phyloP scores from a whole-genome alignment of 2,113 vertebrate species.

The Acanthochromis polyacanthus region DNA sequence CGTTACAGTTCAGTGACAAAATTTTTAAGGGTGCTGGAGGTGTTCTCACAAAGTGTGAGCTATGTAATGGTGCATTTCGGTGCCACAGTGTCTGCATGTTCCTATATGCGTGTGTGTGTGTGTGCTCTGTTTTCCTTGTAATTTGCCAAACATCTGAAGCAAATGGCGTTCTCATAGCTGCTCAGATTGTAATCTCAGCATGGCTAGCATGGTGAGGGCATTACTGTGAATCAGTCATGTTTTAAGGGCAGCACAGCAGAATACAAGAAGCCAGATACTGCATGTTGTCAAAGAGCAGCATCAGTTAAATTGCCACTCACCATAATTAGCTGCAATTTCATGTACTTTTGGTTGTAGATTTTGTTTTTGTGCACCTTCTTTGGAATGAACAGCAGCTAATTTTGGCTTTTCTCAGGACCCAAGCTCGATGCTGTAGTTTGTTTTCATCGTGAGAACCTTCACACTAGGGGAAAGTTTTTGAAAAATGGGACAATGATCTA shows the following conservation, averaged over 20 bases:
- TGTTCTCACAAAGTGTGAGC: slow-evolving; percentile 19
- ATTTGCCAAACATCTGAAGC: slow-evolving; percentile 49
- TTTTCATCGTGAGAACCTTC: slow-evolving; percentile 42
- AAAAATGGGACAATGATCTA: neutral
- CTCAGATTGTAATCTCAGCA: slow-evolving; percentile 74
- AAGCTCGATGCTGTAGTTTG: slow-evolving; percentile 1
- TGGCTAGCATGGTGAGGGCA: slow-evolving; percentile 43
- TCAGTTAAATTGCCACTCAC: slow-evolving; percentile 37
- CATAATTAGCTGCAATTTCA: slow-evolving; percentile 40
- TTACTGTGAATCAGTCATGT: slow-evolving; percentile 46
- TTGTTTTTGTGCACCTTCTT: slow-evolving; percentile 25
- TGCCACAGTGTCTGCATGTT: slow-evolving; percentile 57
- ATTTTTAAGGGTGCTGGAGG: slow-evolving; percentile 6
- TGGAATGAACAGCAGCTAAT: slow-evolving; percentile 1
- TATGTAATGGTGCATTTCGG: slow-evolving; percentile 30
- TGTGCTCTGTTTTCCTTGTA: slow-evolving; percentile 58
- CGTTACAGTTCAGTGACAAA: neutral
- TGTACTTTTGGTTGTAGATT: slow-evolving; percentile 2
- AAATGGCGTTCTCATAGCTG: slow-evolving; percentile 54
- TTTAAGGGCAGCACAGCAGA: slow-evolving; percentile 57
- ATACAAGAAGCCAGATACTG: slow-evolving; percentile 37
- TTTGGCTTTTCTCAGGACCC: slow-evolving; percentile 16
- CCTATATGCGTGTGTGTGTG: slow-evolving; percentile 14
- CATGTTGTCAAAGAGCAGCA: slow-evolving; percentile 33
- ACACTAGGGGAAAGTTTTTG: neutral